These are phyloP conservation scores for Bedellia somnulentella DNA, from an alignment of 2,888 invertebrate species.

Conservation along the genomic window DNA sequence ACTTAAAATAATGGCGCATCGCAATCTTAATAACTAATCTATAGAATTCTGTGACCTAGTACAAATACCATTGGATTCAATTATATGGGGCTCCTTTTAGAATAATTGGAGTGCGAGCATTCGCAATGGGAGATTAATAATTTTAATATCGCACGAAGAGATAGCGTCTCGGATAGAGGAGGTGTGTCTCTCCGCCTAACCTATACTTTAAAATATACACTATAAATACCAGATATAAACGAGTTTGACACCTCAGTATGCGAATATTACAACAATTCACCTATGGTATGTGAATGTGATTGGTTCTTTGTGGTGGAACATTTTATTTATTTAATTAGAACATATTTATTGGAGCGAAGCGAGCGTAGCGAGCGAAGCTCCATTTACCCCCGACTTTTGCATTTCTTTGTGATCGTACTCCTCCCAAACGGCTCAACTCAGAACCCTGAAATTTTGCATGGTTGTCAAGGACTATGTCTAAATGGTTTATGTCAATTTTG, in stretches of 20 bases:
- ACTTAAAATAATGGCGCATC: slow-evolving; percentile 14
- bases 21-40: slow-evolving; percentile 51
- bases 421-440: no score
- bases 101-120: slow-evolving; percentile 23
- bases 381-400: no score
- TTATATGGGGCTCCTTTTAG: slow-evolving; percentile 26
- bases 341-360: no score
- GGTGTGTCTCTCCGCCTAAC: slow-evolving; percentile 33
- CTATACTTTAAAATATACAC: slow-evolving; percentile 21
- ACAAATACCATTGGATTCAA: slow-evolving; percentile 38
- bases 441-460: no score
- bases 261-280: neutral
- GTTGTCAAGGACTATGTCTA: no score
- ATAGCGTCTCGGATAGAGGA: slow-evolving; percentile 27
- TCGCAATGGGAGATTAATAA: slow-evolving; percentile 20
- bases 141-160: slow-evolving; percentile 27
- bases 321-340: no score
- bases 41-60: slow-evolving; percentile 31
- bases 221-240: neutral
- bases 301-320: no score
- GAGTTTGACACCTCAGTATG: neutral
- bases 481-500: no score
- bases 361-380: no score
- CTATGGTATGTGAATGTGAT: no score
- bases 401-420: no score